Evolutionary conservation across 2,888 invertebrate genomes (phyloP).

Genomic region (Zygothrica quintamaculata): DNA sequence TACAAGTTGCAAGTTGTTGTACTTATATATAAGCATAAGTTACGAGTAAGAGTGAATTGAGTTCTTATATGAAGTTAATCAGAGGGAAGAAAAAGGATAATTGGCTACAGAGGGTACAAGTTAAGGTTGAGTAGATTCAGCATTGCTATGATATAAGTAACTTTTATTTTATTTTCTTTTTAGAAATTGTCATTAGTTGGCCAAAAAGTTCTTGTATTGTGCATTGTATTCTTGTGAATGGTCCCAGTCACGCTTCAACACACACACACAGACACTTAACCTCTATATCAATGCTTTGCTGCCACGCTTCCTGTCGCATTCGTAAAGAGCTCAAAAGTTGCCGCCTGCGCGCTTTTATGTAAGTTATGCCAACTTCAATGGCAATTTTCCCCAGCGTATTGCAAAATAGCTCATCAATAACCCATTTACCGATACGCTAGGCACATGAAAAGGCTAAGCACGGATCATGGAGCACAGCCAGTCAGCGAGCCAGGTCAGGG

Average conservation of each 20-base stretch:
- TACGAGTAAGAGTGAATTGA: constrained; percentile 18
- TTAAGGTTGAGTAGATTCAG: not conserved
- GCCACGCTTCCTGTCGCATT: constrained; percentile 1
- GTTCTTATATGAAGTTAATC: constrained; percentile 7
- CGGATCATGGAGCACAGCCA: not conserved
- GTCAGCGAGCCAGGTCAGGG: constrained; percentile 4
- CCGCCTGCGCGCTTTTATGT: constrained; percentile 26
- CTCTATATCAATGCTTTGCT: too few species aligned
- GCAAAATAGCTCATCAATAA: constrained; percentile 77
- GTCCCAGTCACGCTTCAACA: constrained; percentile 61
- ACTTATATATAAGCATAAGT: constrained; percentile 34
- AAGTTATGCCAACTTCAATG: constrained; percentile 50
- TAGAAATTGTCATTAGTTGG: constrained; percentile 60
- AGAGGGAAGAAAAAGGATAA: not conserved
- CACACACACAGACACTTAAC: constrained; percentile 54
- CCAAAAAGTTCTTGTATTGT: constrained; percentile 45
- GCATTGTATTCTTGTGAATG: constrained; percentile 3
- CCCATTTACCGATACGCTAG: constrained; percentile 71
- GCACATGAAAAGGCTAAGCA: constrained; percentile 43
- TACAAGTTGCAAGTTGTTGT: constrained; percentile 53
- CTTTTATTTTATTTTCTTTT: too few species aligned
- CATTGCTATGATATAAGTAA: constrained; percentile 14
- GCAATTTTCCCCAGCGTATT: constrained; percentile 49
- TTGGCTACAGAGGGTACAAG: too few species aligned
- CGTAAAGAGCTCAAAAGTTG: constrained; percentile 46